Evolutionary conservation across 2,797 vertebrate species (phyloP).

Genomic region (Gymnopithys bicolor): DNA sequence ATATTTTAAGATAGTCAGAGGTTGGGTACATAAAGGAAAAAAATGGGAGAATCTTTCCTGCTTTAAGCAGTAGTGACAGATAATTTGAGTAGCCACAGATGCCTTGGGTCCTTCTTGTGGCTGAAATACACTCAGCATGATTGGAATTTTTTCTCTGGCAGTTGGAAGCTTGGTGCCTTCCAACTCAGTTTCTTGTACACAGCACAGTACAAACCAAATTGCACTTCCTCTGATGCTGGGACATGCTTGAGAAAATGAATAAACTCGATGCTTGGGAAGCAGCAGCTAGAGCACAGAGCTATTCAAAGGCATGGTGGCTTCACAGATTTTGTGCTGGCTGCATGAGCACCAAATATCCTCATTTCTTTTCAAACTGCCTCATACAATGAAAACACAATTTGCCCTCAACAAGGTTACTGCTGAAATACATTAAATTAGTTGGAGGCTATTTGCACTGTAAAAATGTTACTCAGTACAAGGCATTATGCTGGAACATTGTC

Average conservation of each 20-base stretch:
- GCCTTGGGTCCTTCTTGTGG: background rate
- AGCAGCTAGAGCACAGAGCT: background rate
- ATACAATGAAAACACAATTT: background rate
- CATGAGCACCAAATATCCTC: background rate
- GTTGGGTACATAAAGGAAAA: background rate
- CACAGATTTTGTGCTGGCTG: background rate
- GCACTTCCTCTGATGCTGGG: background rate
- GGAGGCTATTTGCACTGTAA: background rate
- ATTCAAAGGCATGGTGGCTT: background rate
- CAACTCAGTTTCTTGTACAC: background rate
- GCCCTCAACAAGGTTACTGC: background rate
- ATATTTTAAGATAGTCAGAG: background rate
- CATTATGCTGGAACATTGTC: background rate
- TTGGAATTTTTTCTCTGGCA: background rate
- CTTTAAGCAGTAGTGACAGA: background rate
- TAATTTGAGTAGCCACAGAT: background rate
- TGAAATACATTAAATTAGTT: background rate
- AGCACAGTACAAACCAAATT: background rate
- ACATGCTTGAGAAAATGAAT: background rate
- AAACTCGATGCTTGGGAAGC: background rate
- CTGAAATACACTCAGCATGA: background rate
- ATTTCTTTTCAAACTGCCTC: background rate
- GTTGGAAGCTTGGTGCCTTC: background rate
- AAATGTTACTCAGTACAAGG: background rate
- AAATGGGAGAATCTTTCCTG: background rate